Evolutionary conservation across 1,140 invertebrate genomes (phyloP).

Genomic region (Polyergus mexicanus): DNA sequence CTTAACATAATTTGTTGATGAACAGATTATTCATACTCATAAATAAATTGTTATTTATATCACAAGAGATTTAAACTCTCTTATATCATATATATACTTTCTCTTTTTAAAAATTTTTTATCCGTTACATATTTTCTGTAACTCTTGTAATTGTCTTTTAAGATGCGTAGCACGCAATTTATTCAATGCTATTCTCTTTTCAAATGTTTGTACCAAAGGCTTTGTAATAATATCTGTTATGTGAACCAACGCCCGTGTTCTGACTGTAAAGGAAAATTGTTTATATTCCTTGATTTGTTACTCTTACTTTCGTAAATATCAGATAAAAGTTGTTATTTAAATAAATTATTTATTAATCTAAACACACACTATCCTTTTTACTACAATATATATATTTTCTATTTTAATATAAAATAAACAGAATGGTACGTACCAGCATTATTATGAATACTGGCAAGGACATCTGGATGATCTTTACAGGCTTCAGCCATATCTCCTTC

Average conservation of each 20-base stretch:
- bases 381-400: neutral
- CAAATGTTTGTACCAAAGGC: conserved; percentile 86
- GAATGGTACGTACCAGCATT: conserved; percentile 81
- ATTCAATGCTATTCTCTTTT: conserved; percentile 85
- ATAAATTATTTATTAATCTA: neutral
- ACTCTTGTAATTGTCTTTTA: conserved; percentile 69
- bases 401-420: conserved; percentile 23
- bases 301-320: conserved; percentile 1
- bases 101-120: conserved; percentile 36
- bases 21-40: neutral
- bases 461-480: conserved; percentile 79
- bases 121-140: conserved; percentile 67
- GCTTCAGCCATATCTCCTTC: conserved; percentile 88
- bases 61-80: neutral
- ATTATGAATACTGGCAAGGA: conserved; percentile 82
- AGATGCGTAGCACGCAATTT: conserved; percentile 78
- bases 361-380: neutral
- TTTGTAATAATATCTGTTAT: conserved; percentile 88
- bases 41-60: conserved; percentile 15
- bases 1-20: conserved; percentile 3
- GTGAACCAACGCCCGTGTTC: conserved; percentile 86
- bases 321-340: neutral
- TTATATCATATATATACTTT: no score
- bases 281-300: neutral
- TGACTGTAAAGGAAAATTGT: conserved; percentile 83